Base-by-base conservation (phyloP, 1,140 invertebrate species). In the Sinonovacula constricta region DNA sequence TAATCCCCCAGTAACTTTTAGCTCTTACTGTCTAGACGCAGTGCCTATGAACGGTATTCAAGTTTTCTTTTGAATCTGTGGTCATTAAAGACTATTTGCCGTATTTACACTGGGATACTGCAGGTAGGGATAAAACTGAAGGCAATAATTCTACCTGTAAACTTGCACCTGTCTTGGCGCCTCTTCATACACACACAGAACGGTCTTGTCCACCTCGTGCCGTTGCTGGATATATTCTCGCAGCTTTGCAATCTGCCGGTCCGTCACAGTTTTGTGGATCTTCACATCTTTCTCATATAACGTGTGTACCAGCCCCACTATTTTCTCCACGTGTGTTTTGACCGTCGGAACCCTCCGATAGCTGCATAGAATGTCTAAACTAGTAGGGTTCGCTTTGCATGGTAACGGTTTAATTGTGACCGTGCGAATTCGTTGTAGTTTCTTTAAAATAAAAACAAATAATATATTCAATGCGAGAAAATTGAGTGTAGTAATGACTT, bases 251-350 rank as follows among this genome's bases (percentile, higher is more conserved):
- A n/a, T n/a, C 15, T 24, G 14, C 4, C 28, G 45, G 57, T 76
- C 60, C 1, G 34, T 15, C 2, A n/a, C 53, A 1, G 63, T 53
- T 15, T 66, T 34, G 14, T 62, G 62, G 24, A 76, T 30, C 12
- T 66, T 26, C 51, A 65, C 4, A 5, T 76, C 33, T 22, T 66
- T 67, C 31, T 66, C 62, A 49, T 57, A 67, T 2, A 76, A 45
- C 39, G 66, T 76, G 28, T 76, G 72, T 28, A 76, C 36, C 15
- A 56, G 72, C n/a, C 72, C 72, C 5, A 76, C 72, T 7, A 76
- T n/a, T 67, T 67, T 76, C 39, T 76, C 72, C 12, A 76, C 63
- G 2, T 76, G 39, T 10, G 63, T 34, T 49, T 76, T 76, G 0
- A 76, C 72, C 24, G 67, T 67, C 22, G 63, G 53, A 54, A 76